Evolutionary conservation across 2,113 vertebrate genomes (phyloP).

Genomic region (Excalfactoria chinensis): DNA sequence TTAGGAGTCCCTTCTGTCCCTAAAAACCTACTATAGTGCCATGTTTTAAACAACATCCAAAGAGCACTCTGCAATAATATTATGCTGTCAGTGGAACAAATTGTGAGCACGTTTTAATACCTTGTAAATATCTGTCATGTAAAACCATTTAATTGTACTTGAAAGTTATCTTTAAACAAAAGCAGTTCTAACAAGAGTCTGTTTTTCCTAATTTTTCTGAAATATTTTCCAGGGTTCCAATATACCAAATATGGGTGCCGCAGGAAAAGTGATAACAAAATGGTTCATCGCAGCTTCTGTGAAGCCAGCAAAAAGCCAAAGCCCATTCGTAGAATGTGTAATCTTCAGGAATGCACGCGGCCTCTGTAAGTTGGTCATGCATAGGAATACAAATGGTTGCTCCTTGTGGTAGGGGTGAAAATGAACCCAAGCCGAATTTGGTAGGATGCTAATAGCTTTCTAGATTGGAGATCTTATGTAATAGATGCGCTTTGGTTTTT

Average conservation of each 20-base stretch:
- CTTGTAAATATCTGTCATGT: rapidly evolving
- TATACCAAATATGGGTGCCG: slow-evolving; percentile 97
- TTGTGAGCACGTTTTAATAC: not conserved
- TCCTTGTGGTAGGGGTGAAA: rapidly evolving
- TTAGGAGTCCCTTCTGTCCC: not conserved
- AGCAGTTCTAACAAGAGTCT: not conserved
- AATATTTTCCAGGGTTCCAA: slow-evolving; percentile 85
- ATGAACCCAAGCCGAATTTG: rapidly evolving
- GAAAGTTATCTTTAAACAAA: not conserved
- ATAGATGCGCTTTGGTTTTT: rapidly evolving
- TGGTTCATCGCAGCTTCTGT: slow-evolving; percentile 93
- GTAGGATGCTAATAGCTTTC: not conserved
- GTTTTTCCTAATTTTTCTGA: not conserved
- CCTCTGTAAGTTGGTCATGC: slow-evolving; percentile 85
- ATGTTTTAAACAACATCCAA: not conserved
- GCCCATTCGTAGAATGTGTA: slow-evolving; percentile 95
- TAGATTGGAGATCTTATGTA: not conserved
- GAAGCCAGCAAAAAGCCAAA: slow-evolving; percentile 94
- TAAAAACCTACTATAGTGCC: not conserved
- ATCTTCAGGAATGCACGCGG: slow-evolving; percentile 92
- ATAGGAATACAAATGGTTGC: rapidly evolving
- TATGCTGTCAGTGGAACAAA: not conserved
- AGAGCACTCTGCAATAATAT: not conserved
- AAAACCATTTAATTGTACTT: not conserved
- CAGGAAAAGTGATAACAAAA: slow-evolving; percentile 94